Evolutionary conservation across 2,797 vertebrate species (phyloP), one percentile per base, ranked within the genome.

Genomic region (Dromococcyx pavoninus): DNA sequence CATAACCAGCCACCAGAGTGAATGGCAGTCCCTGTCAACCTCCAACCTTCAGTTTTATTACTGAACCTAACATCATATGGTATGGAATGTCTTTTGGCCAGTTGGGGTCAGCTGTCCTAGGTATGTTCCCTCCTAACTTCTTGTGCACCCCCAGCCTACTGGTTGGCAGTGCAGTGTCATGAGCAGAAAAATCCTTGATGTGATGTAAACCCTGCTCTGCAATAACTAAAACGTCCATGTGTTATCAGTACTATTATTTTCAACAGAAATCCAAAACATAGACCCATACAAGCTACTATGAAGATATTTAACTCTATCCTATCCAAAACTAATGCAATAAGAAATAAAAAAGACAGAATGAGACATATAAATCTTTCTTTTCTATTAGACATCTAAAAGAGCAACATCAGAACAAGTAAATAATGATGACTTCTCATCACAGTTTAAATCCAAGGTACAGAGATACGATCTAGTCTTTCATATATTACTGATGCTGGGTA

Each of bases 131-230:
- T 70, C 22, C 9, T 16, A 82, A 2, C 2, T 5, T 57, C 19
- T 57, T 43, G 8, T 21, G 7, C 18, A 37, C 3, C 7, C 21
- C 10, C 23, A 70, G 2, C 32, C 8, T 43, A 21, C 13, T 27
- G 0, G 0, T 16, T 76, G 16, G 11, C 1, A 2, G 23, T 23
- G 6, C 4, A 21, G 18, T 12, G 4, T 43, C 28, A 57, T 6
- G 4, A 51, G n/a, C 10, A 23, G 25, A 48, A 54, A 72, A 62
- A 17, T 2, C 9, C 12, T 41, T 67, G 54, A 48, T 10, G 1
- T 7, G 13, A 3, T 65, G 22, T 39, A 41, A 60, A 21, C 13
- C 10, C 21, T 48, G 39, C 2, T 30, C n/a, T 71, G 16, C 7
- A 58, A 7, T 37, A 64, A 57, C 4, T 10, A 69, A 62, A 70